Conservation (phyloP, 2,797 vertebrate species). For the Aratinga solstitialis region DNA sequence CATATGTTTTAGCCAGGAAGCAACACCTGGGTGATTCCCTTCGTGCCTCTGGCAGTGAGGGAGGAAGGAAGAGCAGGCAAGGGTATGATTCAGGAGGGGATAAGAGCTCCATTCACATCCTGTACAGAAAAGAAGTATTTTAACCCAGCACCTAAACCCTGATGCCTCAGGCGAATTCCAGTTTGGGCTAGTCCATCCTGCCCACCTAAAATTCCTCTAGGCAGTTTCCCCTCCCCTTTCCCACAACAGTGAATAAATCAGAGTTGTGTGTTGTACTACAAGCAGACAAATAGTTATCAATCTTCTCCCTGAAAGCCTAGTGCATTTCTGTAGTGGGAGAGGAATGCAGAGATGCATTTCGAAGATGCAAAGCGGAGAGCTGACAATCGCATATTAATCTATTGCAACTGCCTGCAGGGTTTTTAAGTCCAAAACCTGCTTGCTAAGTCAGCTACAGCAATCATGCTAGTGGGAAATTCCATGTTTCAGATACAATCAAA, state of each 20-base stretch:
- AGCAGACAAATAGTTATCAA: neutral
- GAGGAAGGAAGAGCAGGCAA: constrained; percentile 29
- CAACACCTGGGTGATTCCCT: neutral
- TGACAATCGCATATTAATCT: neutral
- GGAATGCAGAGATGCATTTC: constrained; percentile 7
- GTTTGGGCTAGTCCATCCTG: neutral
- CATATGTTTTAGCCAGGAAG: neutral
- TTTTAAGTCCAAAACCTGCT: neutral
- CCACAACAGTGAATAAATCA: neutral
- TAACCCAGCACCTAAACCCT: neutral
- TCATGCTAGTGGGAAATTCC: neutral
- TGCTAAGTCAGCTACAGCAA: neutral
- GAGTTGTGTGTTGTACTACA: neutral
- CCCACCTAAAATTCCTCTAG: constrained; percentile 4
- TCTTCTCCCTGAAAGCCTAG: neutral
- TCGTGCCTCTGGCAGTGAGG: neutral
- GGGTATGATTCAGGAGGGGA: neutral
- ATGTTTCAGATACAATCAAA: neutral
- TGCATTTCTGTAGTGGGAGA: constrained; percentile 12
- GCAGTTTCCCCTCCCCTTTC: neutral
- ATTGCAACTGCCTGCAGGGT: neutral
- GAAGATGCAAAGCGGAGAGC: neutral
- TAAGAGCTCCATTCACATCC: neutral
- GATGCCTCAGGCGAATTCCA: neutral
- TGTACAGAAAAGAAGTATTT: neutral